These are phyloP conservation scores for Cacatua alba DNA, from an alignment of 2,113 vertebrate genomes.

Conservation along the genomic window DNA sequence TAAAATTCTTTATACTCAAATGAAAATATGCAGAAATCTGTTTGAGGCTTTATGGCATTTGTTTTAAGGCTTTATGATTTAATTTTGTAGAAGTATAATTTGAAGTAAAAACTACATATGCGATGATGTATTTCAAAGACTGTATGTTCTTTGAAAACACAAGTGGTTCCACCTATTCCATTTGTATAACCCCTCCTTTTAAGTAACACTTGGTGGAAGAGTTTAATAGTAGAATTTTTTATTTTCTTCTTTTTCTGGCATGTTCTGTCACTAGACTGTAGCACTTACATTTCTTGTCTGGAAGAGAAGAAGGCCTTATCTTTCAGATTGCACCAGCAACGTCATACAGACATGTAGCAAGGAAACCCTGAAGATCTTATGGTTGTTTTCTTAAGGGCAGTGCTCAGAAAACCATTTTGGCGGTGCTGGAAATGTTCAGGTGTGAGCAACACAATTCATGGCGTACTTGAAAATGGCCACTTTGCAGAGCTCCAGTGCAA, in stretches of 20 bases:
- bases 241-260: not conserved
- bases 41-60: not conserved
- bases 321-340: not conserved
- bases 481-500: not conserved
- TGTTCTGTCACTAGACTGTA: not conserved
- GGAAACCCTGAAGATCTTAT: not conserved
- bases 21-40: not conserved
- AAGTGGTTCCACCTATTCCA: not conserved
- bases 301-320: not conserved
- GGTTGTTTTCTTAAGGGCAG: not conserved
- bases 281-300: not conserved
- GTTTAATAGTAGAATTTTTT: not conserved
- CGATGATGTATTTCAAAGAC: not conserved
- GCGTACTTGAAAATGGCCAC: not conserved
- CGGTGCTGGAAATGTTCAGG: not conserved
- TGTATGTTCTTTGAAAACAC: not conserved
- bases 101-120: not conserved
- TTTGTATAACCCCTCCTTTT: not conserved
- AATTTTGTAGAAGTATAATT: not conserved
- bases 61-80: not conserved
- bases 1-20: not conserved
- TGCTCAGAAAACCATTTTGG: not conserved
- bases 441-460: not conserved
- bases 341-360: not conserved
- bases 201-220: not conserved